Conservation (phyloP, 2,888 invertebrate genomes). For the Aleiodes alternator region DNA sequence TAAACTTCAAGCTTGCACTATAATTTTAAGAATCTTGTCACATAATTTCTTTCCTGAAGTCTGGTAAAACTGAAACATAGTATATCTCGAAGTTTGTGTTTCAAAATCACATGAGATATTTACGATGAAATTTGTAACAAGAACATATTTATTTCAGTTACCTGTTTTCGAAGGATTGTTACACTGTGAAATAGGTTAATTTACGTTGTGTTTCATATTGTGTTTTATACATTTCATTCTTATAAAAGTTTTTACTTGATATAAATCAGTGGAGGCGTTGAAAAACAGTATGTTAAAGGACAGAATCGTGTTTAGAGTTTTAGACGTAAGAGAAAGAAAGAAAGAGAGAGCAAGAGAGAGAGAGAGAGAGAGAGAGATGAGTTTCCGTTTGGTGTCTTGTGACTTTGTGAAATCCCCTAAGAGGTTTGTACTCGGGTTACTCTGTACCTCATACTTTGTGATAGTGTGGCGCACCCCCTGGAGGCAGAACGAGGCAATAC, state of each 20-base stretch:
- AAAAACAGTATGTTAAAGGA: constrained; percentile 41
- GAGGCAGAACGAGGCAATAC: constrained; percentile 27
- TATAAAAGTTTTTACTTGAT: not conserved
- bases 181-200: constrained; percentile 22
- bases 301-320: constrained; percentile 43
- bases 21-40: too few relatives aligned
- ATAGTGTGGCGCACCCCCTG: constrained; percentile 3
- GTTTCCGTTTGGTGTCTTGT: not conserved
- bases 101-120: constrained; percentile 10
- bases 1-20: too few relatives aligned
- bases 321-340: not conserved
- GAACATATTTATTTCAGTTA: constrained; percentile 9
- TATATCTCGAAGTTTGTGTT: not conserved
- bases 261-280: constrained; percentile 36
- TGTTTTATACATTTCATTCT: constrained; percentile 15
- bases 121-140: not conserved
- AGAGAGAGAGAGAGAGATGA: not conserved
- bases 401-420: constrained; percentile 31
- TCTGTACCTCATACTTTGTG: constrained; percentile 24
- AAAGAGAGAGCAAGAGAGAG: not conserved
- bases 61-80: not conserved
- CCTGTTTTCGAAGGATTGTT: constrained; percentile 13
- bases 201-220: constrained; percentile 28
- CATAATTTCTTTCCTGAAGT: too few relatives aligned
- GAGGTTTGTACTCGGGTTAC: constrained; percentile 31